Evolutionary conservation across 2,797 vertebrate species (phyloP), one percentile per base, ranked within the genome.

Genomic region (Tiaroga cobitis): DNA sequence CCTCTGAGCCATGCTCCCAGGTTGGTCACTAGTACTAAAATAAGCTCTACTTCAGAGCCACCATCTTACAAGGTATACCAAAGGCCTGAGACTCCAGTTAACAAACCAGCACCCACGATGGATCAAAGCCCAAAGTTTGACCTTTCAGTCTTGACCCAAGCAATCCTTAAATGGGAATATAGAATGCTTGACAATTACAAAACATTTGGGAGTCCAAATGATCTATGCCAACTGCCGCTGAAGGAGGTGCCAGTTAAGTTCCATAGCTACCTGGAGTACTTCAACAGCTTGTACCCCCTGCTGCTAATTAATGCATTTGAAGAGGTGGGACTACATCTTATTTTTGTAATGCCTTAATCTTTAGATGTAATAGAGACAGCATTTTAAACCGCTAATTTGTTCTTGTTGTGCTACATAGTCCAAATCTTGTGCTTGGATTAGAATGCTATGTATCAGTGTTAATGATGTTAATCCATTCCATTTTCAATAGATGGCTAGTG

Each of bases 281-380:
- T 96, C 83, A 79, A 85, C 32, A 93, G 93, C 0, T 95, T 96
- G 86, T 95, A 96, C 74, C 96, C 96, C 29, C 90, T 97, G 92
- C 90, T 96, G 92, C 90, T 97, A 68, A 74, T 95, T 73, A 97
- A 97, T 34, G 92, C 95, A 19, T 97, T 97, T 91, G 96, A 97
- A 93, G 95, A 95, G 37, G 97, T 97, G 92, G 93, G 88, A 11
- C 26, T 84, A 43, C 9, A 16, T 24, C n/a, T 46, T 82, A 41
- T 34, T 32, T 67, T 51, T 69, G 3, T 56, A 69, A 70, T 59
- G 21, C 13, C 19, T 69, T 51, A 51, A 63, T 49, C 15, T 61
- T 73, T 73, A 26, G 8, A 19, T 56, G 11, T 37, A 59, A 59
- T 39, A 2, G 19, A 13, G 5, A 39, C 13, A 21, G 9, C 18